A percentile compares a stretch with the other conserved stretches of the same genome.
phyloP scores from a whole-genome alignment of 1,140 invertebrate genomes.

The Drosophila kanapiae region DNA sequence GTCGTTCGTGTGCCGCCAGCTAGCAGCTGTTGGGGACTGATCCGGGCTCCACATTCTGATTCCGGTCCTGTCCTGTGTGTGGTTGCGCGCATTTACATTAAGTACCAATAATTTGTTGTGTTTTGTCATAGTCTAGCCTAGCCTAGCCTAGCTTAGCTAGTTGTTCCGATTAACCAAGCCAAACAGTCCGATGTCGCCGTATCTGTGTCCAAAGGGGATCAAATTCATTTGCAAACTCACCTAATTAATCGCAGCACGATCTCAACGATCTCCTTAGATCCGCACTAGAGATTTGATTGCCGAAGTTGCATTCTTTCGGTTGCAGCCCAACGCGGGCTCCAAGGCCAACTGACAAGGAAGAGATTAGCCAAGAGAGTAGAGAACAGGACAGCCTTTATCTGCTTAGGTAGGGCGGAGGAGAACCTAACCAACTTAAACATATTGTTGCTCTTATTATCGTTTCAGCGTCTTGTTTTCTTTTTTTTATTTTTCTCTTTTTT shows the following conservation, averaged over 20 bases:
- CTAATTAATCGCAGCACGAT: slow-evolving; percentile 8
- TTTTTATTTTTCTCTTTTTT: slow-evolving; percentile 83
- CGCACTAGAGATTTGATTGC: slow-evolving; percentile 6
- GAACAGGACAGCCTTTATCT: slow-evolving; percentile 25
- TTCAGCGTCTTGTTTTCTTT: slow-evolving; percentile 85
- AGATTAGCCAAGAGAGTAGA: slow-evolving; percentile 6
- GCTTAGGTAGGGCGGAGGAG: slow-evolving; percentile 70
- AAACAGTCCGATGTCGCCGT: neutral
- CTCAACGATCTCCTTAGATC: slow-evolving; percentile 1
- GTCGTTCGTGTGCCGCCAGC: slow-evolving; percentile 47
- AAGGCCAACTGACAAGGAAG: neutral
- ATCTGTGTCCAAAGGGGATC: neutral
- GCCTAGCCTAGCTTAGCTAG: slow-evolving; percentile 21
- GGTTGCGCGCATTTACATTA: slow-evolving; percentile 49
- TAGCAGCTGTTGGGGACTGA: slow-evolving; percentile 29
- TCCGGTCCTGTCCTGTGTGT: slow-evolving; percentile 33
- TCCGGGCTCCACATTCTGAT: slow-evolving; percentile 34
- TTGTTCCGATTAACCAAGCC: slow-evolving; percentile 17
- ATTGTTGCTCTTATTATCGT: slow-evolving; percentile 85
- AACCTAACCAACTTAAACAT: slow-evolving; percentile 82
- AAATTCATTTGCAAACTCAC: neutral
- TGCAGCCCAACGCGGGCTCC: neutral
- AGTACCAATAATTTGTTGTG: slow-evolving; percentile 48
- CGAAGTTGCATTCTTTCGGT: neutral
- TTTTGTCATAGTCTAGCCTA: slow-evolving; percentile 20